phyloP scores from a whole-genome alignment of 2,888 invertebrate genomes.

The Sceliomorpha sp. region DNA sequence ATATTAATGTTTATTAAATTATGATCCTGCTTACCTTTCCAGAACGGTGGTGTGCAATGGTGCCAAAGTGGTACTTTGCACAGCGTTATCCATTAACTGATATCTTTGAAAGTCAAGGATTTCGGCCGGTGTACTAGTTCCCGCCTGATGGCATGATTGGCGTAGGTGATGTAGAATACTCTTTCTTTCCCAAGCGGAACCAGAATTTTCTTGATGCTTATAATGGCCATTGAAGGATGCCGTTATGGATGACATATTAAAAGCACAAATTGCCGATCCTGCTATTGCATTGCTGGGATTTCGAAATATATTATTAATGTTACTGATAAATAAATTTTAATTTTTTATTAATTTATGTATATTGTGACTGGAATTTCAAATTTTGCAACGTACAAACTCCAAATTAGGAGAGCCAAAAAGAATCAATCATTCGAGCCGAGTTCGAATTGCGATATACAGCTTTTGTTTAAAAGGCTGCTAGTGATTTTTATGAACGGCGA shows the following conservation, averaged over 20 bases:
- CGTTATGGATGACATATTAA: constrained; percentile 90
- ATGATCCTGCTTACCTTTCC: constrained; percentile 81
- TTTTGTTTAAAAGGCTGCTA: too few relatives aligned
- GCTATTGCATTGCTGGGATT: constrained; percentile 88
- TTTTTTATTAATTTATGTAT: too few relatives aligned
- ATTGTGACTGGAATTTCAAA: too few relatives aligned
- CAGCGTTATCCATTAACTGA: constrained; percentile 93
- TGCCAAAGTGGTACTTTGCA: constrained; percentile 86
- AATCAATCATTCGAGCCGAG: too few relatives aligned
- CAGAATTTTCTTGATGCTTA: constrained; percentile 89
- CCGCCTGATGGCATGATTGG: constrained; percentile 76
- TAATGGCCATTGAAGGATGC: constrained; percentile 92
- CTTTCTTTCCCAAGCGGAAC: constrained; percentile 89
- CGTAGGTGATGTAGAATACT: constrained; percentile 80
- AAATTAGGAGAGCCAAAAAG: too few relatives aligned
- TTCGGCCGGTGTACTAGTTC: constrained; percentile 49
- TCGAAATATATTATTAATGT: neutral
- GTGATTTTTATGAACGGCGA: too few relatives aligned
- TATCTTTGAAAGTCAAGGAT: constrained; percentile 84
- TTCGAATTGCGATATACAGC: too few relatives aligned
- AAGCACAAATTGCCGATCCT: constrained; percentile 95
- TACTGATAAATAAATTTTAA: too few relatives aligned
- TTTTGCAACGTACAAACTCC: too few relatives aligned
- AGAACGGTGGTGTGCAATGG: constrained; percentile 87
- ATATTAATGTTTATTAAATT: neutral